Conservation (phyloP, 1,140 invertebrate species). For the Varroa destructor region DNA sequence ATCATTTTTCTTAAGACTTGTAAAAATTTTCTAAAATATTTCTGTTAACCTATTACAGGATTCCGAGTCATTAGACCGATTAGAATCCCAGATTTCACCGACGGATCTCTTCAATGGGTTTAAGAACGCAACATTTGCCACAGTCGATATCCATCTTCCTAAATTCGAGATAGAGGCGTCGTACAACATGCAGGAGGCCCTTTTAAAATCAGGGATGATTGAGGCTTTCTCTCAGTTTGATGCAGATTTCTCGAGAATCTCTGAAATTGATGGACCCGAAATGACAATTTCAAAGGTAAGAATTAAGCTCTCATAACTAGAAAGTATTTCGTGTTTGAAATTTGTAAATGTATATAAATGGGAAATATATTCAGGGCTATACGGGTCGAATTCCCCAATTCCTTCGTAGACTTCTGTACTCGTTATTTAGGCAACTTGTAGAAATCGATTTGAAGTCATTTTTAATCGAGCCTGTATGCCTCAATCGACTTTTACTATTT, state of each 20-base stretch:
- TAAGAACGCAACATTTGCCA: neutral
- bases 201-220: conserved; percentile 18
- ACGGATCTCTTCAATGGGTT: neutral
- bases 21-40: too few relatives aligned
- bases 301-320: neutral
- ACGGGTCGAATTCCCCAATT: too few relatives aligned
- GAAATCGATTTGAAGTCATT: too few relatives aligned
- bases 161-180: conserved; percentile 24
- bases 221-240: conserved; percentile 9
- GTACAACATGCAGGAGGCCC: conserved; percentile 12
- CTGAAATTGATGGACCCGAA: conserved; percentile 12
- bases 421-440: too few relatives aligned
- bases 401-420: too few relatives aligned
- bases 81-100: conserved; percentile 10
- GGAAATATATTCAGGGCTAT: too few relatives aligned
- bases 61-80: neutral
- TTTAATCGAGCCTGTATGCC: too few relatives aligned
- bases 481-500: too few relatives aligned
- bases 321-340: too few relatives aligned
- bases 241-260: conserved; percentile 12
- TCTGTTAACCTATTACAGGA: neutral
- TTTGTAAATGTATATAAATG: too few relatives aligned
- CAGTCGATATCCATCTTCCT: conserved; percentile 11
- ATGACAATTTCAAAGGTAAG: conserved; percentile 19
- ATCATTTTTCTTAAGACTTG: too few relatives aligned